Evolutionary conservation across 2,113 vertebrate genomes (phyloP).

Genomic region (Brienomyrus longianalis): DNA sequence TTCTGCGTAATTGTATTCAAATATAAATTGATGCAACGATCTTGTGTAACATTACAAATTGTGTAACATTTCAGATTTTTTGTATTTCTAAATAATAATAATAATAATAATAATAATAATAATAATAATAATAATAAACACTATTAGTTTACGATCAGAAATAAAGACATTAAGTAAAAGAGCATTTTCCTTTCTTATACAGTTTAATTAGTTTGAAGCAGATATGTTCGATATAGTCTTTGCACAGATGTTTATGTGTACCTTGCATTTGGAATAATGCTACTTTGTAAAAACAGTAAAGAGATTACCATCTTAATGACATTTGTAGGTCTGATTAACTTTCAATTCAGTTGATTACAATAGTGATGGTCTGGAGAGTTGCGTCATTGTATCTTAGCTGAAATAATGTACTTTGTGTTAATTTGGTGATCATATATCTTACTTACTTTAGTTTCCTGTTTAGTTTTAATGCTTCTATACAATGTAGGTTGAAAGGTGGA

Average conservation of each 20-base stretch:
- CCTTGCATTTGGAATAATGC: neutral
- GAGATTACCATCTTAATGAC: neutral
- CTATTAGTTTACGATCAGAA: neutral
- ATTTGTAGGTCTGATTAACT: neutral
- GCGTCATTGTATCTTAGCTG: neutral
- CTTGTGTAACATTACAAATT: neutral
- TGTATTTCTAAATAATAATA: neutral
- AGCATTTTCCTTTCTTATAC: neutral
- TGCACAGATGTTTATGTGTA: neutral
- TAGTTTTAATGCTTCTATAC: neutral
- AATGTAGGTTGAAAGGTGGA: neutral
- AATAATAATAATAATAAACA: neutral
- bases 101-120: neutral
- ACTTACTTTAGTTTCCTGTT: neutral
- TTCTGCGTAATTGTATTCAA: neutral
- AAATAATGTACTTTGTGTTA: neutral
- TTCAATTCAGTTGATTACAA: neutral
- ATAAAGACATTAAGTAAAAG: neutral
- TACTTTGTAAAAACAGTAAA: neutral
- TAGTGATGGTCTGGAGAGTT: neutral
- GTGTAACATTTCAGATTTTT: neutral
- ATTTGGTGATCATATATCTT: neutral
- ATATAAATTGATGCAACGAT: neutral
- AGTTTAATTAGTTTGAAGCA: neutral
- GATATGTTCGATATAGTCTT: neutral